These are phyloP conservation scores for Colaptes auratus DNA, from an alignment of 2,113 vertebrate species.

Conservation along the genomic window DNA sequence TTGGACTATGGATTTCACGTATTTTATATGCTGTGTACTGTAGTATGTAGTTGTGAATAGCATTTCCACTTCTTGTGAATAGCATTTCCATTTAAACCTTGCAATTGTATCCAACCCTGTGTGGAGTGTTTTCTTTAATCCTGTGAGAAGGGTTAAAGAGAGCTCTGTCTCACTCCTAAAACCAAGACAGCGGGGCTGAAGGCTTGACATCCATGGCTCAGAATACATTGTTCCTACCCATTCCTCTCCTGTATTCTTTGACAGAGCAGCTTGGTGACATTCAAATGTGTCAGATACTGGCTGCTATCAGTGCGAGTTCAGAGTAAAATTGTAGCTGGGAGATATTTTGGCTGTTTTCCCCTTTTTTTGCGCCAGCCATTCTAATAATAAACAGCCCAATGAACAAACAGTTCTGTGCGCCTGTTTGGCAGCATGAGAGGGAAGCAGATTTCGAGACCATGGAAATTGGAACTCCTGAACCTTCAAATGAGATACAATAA, in stretches of 20 bases:
- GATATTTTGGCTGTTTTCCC: background rate
- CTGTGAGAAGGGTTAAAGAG: too few species aligned
- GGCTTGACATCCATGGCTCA: background rate
- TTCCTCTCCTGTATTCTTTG: background rate
- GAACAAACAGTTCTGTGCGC: background rate
- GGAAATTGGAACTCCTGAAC: background rate
- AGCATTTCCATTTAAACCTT: too few species aligned
- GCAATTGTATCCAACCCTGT: too few species aligned
- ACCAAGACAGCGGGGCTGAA: background rate
- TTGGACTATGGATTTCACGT: too few species aligned
- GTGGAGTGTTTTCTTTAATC: too few species aligned
- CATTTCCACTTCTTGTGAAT: too few species aligned
- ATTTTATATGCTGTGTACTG: too few species aligned
- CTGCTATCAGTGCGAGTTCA: background rate
- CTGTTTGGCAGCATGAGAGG: background rate
- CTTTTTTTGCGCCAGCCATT: background rate
- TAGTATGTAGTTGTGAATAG: too few species aligned
- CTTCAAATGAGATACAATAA: background rate
- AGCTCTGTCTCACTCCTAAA: too few species aligned
- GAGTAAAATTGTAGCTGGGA: background rate
- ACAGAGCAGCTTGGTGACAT: background rate
- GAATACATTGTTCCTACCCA: fast-evolving
- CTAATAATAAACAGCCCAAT: background rate
- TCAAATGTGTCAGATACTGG: background rate
- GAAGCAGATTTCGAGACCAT: background rate